phyloP scores from a whole-genome alignment of 2,113 vertebrate species.

The Neomonachus schauinslandi region DNA sequence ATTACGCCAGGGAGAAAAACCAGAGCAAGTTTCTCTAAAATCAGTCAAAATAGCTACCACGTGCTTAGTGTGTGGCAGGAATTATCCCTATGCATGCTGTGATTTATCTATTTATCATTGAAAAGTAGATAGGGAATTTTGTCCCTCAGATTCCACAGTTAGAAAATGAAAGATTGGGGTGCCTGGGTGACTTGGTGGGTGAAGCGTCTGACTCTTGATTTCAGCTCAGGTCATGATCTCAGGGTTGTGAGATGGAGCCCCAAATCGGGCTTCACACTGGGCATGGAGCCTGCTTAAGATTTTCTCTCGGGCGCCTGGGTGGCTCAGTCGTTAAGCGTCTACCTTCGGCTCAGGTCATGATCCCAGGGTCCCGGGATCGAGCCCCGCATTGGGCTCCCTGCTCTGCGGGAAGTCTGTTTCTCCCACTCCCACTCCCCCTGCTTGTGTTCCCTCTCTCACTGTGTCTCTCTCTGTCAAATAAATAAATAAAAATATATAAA shows the following conservation, averaged over 20 bases:
- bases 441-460: no score
- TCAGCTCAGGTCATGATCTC: background rate
- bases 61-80: background rate
- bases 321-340: no score
- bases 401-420: no score
- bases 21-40: background rate
- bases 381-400: no score
- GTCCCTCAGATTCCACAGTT: background rate
- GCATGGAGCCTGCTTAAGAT: background rate
- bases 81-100: background rate
- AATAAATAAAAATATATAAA: no score
- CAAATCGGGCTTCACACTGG: fast-evolving
- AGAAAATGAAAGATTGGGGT: background rate
- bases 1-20: background rate
- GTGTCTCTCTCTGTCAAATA: no score
- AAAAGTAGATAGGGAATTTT: background rate
- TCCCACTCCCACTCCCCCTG: no score
- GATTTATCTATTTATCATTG: background rate
- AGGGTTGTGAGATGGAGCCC: background rate
- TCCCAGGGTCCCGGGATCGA: no score
- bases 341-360: no score
- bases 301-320: background rate
- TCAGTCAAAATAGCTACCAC: background rate
- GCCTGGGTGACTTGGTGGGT: background rate
- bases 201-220: background rate